These are phyloP conservation scores for Sturmia bella DNA, from an alignment of 2,888 invertebrate species.

Conservation along the genomic window DNA sequence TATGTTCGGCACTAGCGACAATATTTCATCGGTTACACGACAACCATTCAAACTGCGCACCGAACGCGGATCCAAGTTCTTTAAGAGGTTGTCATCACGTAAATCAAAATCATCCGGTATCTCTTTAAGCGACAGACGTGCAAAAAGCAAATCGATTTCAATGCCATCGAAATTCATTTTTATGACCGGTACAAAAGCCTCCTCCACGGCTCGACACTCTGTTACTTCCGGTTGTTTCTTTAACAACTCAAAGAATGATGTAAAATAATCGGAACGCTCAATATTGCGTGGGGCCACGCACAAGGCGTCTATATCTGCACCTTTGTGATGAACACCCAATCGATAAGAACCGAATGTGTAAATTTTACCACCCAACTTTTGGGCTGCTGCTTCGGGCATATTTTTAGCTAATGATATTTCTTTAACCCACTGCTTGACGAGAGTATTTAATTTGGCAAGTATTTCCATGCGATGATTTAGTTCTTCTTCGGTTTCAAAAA, in stretches of 20 bases:
- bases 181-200: constrained; percentile 99
- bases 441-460: constrained; percentile 91
- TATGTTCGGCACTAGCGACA: constrained; percentile 96
- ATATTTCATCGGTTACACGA: constrained; percentile 98
- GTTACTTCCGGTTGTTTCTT: constrained; percentile 93
- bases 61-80: constrained; percentile 97
- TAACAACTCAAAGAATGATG: constrained; percentile 95
- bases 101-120: constrained; percentile 95
- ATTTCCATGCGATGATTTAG: constrained; percentile 94
- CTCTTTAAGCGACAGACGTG: constrained; percentile 95
- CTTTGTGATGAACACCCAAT: constrained; percentile 96
- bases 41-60: constrained; percentile 98
- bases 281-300: constrained; percentile 99
- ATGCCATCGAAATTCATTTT: constrained; percentile 99
- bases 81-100: constrained; percentile 93
- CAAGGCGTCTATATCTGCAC: constrained; percentile 99
- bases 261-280: constrained; percentile 95
- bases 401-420: constrained; percentile 94
- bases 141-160: constrained; percentile 99
- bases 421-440: constrained; percentile 97
- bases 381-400: constrained; percentile 95
- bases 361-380: constrained; percentile 97
- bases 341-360: constrained; percentile 99
- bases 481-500: constrained; percentile 95
- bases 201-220: constrained; percentile 94